Evolutionary conservation across 2,113 vertebrate genomes (phyloP).

Genomic region (Ailurus styani): DNA sequence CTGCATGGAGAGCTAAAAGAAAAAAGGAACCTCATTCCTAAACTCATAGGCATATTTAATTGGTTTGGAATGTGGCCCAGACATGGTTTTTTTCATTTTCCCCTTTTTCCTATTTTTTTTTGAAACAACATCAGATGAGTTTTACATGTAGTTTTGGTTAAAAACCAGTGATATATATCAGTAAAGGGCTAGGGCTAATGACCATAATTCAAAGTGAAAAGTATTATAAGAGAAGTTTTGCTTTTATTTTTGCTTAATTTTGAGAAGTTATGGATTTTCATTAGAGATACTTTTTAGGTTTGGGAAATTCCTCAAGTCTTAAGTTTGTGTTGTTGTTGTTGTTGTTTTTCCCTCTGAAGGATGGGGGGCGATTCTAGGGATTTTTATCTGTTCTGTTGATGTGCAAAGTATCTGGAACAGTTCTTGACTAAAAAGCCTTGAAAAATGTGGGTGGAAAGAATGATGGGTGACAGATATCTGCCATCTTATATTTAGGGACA

Average conservation of each 20-base stretch:
- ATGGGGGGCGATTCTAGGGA: background rate
- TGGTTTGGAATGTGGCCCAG: background rate
- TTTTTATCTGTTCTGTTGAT: background rate
- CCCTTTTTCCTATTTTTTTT: background rate
- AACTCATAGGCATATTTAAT: background rate
- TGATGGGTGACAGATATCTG: background rate
- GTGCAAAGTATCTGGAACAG: background rate
- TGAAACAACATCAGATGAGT: background rate
- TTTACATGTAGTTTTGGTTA: background rate
- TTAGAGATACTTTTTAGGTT: background rate
- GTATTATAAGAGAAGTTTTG: background rate
- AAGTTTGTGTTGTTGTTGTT: background rate
- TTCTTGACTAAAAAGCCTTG: background rate
- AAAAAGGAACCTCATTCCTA: background rate
- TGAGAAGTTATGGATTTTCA: background rate
- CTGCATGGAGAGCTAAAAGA: background rate
- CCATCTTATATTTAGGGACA: background rate
- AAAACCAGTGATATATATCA: background rate
- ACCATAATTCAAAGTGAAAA: background rate
- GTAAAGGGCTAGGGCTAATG: background rate
- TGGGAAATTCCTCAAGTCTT: background rate
- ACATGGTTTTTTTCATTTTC: background rate
- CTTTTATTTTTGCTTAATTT: background rate
- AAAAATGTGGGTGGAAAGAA: background rate
- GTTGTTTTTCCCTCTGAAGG: background rate